phyloP scores from a whole-genome alignment of 2,888 invertebrate species.

The Volucella inanis region DNA sequence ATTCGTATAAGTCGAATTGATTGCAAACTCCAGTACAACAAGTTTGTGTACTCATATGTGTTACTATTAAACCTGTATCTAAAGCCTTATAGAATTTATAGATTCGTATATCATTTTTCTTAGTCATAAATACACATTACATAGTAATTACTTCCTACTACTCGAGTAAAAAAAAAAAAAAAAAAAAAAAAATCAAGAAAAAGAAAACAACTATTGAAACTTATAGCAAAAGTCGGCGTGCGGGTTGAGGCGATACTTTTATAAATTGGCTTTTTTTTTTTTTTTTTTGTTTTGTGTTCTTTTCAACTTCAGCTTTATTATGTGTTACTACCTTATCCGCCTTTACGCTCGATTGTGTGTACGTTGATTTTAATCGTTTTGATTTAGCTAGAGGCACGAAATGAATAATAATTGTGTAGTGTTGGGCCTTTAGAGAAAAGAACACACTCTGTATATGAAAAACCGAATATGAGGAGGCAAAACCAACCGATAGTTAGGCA shows the following conservation, averaged over 20 bases:
- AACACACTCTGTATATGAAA: background rate
- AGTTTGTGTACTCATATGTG: constrained; percentile 13
- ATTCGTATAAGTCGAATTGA: constrained; percentile 67
- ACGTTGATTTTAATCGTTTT: constrained; percentile 68
- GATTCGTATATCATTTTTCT: constrained; percentile 47
- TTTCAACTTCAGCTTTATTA: constrained; percentile 64
- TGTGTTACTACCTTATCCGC: constrained; percentile 66
- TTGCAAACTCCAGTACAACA: constrained; percentile 30
- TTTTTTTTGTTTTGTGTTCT: background rate
- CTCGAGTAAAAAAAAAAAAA: constrained; percentile 40
- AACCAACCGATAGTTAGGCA: constrained; percentile 14
- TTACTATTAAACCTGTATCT: constrained; percentile 14
- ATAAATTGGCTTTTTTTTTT: background rate
- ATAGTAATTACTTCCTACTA: constrained; percentile 74
- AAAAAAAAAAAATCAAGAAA: constrained; percentile 22
- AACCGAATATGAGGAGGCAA: background rate
- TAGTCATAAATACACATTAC: constrained; percentile 73
- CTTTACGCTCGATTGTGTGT: constrained; percentile 59
- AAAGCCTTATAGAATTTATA: constrained; percentile 22
- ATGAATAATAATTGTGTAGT: constrained; percentile 68
- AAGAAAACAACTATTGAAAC: constrained; percentile 32
- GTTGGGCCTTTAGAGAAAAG: constrained; percentile 30
- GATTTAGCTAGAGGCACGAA: constrained; percentile 66
- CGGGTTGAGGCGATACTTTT: constrained; percentile 14
- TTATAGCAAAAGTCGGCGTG: constrained; percentile 33